These are phyloP conservation scores for Anguilla pacifica DNA, from an alignment of 2,797 vertebrate genomes.

Conservation along the genomic window DNA sequence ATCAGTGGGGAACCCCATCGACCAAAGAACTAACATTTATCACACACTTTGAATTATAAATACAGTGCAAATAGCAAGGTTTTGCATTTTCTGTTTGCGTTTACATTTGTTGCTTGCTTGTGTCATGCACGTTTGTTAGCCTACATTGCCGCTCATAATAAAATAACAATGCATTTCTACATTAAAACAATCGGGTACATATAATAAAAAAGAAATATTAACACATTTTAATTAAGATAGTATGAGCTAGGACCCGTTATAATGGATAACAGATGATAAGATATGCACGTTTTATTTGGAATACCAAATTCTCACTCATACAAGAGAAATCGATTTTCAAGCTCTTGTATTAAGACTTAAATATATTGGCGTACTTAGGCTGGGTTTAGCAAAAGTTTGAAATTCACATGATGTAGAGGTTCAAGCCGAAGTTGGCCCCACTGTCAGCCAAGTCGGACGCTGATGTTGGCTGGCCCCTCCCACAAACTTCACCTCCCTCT, in stretches of 20 bases:
- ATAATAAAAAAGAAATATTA: no score
- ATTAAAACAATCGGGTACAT: no score
- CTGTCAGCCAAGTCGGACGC: not conserved
- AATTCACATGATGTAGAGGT: not conserved
- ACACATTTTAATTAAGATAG: not conserved
- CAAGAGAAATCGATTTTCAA: not conserved
- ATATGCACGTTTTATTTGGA: not conserved
- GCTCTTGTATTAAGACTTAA: not conserved
- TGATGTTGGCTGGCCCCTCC: conserved; percentile 52
- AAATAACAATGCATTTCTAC: not conserved
- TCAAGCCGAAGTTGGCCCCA: not conserved
- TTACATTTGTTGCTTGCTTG: not conserved
- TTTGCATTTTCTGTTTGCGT: not conserved
- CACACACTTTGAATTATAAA: not conserved
- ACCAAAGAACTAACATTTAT: not conserved
- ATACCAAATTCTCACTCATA: not conserved
- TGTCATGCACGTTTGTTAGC: not conserved
- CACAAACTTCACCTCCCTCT: conserved; percentile 52
- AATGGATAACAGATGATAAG: not conserved
- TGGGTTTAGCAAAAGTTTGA: not conserved
- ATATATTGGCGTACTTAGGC: not conserved
- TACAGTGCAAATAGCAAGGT: not conserved
- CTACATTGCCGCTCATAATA: not conserved
- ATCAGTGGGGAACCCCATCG: not conserved
- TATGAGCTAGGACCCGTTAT: not conserved